phyloP scores from a whole-genome alignment of 2,797 vertebrate species.

The Megalops cyprinoides region DNA sequence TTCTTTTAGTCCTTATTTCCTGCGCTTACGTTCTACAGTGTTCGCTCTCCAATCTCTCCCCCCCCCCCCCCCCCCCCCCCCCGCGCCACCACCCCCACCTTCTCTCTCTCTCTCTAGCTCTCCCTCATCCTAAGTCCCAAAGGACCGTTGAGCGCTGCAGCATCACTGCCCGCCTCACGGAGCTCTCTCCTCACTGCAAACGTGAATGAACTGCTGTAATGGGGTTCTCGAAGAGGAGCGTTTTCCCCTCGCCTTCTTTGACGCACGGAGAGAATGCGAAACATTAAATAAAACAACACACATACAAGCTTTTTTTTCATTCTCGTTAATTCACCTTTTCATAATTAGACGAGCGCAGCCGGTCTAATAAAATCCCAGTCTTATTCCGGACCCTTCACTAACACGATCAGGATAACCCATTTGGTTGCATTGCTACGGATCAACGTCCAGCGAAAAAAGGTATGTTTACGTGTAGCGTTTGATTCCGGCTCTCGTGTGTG shows the following conservation, averaged over 20 bases:
- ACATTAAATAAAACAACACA: background rate
- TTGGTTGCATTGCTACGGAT: conserved; percentile 10
- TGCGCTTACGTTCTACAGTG: background rate
- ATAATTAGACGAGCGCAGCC: conserved; percentile 23
- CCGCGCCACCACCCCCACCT: background rate
- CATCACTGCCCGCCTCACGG: conserved; percentile 60
- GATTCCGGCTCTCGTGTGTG: background rate
- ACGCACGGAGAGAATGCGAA: conserved; percentile 26
- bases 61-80: background rate
- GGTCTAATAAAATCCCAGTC: conserved; percentile 5
- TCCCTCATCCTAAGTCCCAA: conserved; percentile 65
- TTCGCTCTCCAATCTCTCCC: too few species aligned
- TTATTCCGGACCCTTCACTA: conserved; percentile 22
- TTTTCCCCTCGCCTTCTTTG: conserved; percentile 29
- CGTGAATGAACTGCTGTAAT: conserved; percentile 36
- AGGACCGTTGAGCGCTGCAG: conserved; percentile 59
- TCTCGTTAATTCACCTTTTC: background rate
- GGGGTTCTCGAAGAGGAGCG: conserved; percentile 27
- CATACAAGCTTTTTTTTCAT: background rate
- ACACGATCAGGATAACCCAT: conserved; percentile 26
- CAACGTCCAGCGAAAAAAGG: conserved; percentile 25
- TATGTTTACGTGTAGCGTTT: conserved; percentile 18
- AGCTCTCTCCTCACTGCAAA: conserved; percentile 63
- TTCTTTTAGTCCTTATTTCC: background rate
- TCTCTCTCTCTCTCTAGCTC: conserved; percentile 30